These are phyloP conservation scores for Caloenas nicobarica DNA, from an alignment of 2,113 vertebrate species.

Conservation along the genomic window DNA sequence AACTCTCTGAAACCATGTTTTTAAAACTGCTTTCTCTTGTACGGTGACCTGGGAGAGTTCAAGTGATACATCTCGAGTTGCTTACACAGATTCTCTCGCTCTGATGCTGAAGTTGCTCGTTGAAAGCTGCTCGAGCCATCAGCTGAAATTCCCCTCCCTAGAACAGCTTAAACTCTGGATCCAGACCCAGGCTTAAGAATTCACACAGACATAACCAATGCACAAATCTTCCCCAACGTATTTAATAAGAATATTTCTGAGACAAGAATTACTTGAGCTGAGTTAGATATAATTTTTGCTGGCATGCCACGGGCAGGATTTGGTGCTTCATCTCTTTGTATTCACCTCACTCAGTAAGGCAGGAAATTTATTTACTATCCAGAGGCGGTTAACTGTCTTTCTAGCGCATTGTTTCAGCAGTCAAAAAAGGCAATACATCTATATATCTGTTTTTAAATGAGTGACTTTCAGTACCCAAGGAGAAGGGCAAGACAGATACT, in stretches of 20 bases:
- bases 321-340: conserved; percentile 27
- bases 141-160: neutral
- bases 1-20: neutral
- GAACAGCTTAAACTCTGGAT: neutral
- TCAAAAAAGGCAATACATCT: neutral
- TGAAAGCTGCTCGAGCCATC: neutral
- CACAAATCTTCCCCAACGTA: fast-evolving
- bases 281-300: neutral
- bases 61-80: neutral
- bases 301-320: conserved; percentile 20
- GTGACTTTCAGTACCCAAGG: neutral
- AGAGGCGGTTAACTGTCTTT: neutral
- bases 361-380: conserved; percentile 43
- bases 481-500: neutral
- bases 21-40: neutral
- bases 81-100: neutral
- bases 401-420: conserved; percentile 24
- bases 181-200: fast-evolving
- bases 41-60: neutral
- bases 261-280: neutral
- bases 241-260: neutral
- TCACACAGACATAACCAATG: neutral
- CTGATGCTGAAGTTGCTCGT: neutral
- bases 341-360: conserved; percentile 40
- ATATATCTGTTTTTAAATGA: neutral